phyloP scores from a whole-genome alignment of 1,140 invertebrate genomes.

The Trichonephila inaurata region DNA sequence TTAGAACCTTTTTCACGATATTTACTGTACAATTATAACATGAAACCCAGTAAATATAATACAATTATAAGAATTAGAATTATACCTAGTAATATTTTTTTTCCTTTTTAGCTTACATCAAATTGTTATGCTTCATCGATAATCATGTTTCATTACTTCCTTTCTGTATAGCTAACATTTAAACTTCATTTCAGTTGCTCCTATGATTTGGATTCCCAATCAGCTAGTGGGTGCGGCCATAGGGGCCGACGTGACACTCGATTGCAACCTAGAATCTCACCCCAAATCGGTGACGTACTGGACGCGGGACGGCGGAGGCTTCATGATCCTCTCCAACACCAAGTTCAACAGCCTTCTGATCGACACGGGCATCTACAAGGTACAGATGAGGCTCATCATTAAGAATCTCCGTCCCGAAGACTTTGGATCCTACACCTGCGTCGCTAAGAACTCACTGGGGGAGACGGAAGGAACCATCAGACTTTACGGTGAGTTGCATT shows the following conservation, averaged over 20 bases:
- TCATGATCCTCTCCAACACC: constrained; percentile 77
- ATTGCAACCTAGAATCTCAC: constrained; percentile 81
- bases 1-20: too few species aligned
- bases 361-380: constrained; percentile 73
- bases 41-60: too few species aligned
- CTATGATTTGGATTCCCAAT: constrained; percentile 82
- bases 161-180: not conserved
- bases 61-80: too few species aligned
- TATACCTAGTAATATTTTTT: too few species aligned
- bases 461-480: constrained; percentile 94
- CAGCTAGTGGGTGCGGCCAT: constrained; percentile 81
- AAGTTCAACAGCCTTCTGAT: constrained; percentile 74
- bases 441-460: constrained; percentile 94
- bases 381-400: constrained; percentile 76
- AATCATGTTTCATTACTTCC: not conserved
- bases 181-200: constrained; percentile 79
- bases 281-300: constrained; percentile 78
- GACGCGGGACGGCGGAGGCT: constrained; percentile 69
- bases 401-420: constrained; percentile 82
- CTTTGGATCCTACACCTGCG: constrained; percentile 94
- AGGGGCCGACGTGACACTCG: constrained; percentile 80
- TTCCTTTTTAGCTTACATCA: too few species aligned
- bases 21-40: too few species aligned
- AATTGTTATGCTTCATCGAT: too few species aligned
- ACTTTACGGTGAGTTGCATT: constrained; percentile 84